Conservation (phyloP, 2,797 vertebrate genomes). For the Leptoclinus maculatus region DNA sequence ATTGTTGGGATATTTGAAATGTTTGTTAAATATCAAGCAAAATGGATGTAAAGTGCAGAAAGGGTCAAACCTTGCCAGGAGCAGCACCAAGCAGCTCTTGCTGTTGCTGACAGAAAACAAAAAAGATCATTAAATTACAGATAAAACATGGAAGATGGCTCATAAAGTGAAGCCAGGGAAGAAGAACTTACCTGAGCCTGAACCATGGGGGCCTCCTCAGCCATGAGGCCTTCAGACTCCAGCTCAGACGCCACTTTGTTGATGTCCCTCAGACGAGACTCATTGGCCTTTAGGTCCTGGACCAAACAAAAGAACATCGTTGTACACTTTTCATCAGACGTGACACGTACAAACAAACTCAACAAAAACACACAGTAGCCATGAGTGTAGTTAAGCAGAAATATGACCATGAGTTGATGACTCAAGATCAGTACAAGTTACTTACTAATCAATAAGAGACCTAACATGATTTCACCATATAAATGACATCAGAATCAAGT, state of each 20-base stretch:
- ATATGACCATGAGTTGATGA: not conserved
- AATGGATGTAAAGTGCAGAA: not conserved
- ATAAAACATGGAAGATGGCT: not conserved
- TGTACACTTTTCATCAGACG: not conserved
- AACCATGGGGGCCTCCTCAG: constrained; percentile 92
- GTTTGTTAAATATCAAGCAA: not conserved
- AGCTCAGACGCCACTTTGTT: constrained; percentile 98
- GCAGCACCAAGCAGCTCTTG: constrained; percentile 81
- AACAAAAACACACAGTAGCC: not conserved
- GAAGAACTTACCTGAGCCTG: constrained; percentile 80
- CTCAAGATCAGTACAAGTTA: not conserved
- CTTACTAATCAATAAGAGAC: not conserved
- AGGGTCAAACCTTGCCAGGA: constrained; percentile 77
- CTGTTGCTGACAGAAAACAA: constrained; percentile 67
- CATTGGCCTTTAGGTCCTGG: constrained; percentile 98
- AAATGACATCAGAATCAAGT: not conserved
- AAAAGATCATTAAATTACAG: not conserved
- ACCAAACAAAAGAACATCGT: constrained; percentile 5
- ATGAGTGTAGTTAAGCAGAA: not conserved
- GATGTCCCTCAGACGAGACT: constrained; percentile 97
- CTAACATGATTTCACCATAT: not conserved
- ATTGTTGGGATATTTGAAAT: not conserved
- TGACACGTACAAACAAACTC: not conserved
- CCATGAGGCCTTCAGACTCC: constrained; percentile 98
- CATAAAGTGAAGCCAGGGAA: not conserved